Evolutionary conservation across 2,888 invertebrate genomes (phyloP), one percentile per base, ranked within the genome.

Genomic region (Ophonus ardosiacus): DNA sequence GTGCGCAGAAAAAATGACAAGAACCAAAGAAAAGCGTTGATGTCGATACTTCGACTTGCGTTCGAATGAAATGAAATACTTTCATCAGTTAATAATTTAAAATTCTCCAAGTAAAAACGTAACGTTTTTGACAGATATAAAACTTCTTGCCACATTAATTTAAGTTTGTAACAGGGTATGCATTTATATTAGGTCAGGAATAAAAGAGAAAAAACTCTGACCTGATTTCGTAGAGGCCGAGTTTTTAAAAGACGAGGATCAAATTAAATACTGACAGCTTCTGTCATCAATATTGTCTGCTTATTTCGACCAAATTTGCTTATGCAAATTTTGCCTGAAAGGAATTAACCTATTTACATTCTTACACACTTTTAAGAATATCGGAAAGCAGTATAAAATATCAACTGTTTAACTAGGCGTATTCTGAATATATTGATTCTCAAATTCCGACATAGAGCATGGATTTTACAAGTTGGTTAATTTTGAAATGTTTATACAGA

Each of bases 71-170:
- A 83, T 83, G 78, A 57, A 78, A 83, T 82, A 74, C 83, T 83
- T 83, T 61, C 59, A 83, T 13, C 71, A 74, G 68, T 83, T 76
- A 83, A 74, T 83, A 83, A 83, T 83, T 83, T 83, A 71, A 76
- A 71, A 82, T 68, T 71, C 82, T 17, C 56, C 56, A 31, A 15
- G 56, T 43, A 74, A 74, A 78, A 78, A 78, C 31, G 78, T 78
- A 78, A 78, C 78, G 57, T 78, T 78, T 57, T 57, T 78, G 78
- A 57, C 78, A 78, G 78, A 78, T 78, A 78, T 78, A 78, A 78
- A 78, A 78, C 57, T 78, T 78, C 68, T 78, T 78, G 78, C 78
- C 78, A 78, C 78, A 78, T 78, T 78, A 78, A 78, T 78, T 78
- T 78, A 78, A 78, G 78, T 78, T 78, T 57, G 8, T 57, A 78